Base-by-base conservation (phyloP, 2,797 vertebrate genomes). In the Pogoniulus pusillus region DNA sequence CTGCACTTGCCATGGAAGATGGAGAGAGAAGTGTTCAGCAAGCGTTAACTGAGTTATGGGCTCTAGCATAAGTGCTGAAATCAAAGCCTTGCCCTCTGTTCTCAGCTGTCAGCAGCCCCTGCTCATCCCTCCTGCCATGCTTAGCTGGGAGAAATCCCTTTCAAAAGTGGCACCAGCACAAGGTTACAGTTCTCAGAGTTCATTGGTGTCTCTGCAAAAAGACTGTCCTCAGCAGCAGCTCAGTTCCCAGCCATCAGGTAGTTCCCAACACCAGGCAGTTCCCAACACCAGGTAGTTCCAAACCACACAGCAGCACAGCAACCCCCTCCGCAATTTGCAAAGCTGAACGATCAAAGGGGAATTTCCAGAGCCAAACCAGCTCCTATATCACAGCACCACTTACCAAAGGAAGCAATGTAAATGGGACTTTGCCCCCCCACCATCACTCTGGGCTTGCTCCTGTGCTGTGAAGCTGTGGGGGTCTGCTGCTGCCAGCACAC, bases 391-490 rank as follows among this genome's bases (percentile, higher is more conserved):
- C 27, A n/a, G 37, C 41, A 6, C 35, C 49, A 13, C 41, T 6
- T 53, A 54, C 51, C 5, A 8, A 62, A 43, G 65, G 72, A 62
- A 73, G 58, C 2, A 1, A 41, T 4, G 65, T 37, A 12, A 82
- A 24, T 0, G 1, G 8, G 58, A 9, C 17, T 20, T 32, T 4
- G 49, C 58, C 37, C 34, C 4, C 63, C 12, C 3, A 7, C 1
- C 10, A 92, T 60, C 72, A 68, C 68, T 53, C 34, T 9, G 72
- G 69, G 3, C 77, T 85, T 77, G 72, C 82, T 82, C 34, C 60
- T 1, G 0, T 24, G 60, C 85, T 39, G 41, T 1, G 18, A 68
- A 68, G 69, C 65, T 7, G 0, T 3, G 1, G 2, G 66, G 62
- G 70, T 15, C 49, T 2, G 16, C 69, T 39, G 60, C 79, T 80